Evolutionary conservation across 2,888 invertebrate genomes (phyloP), one percentile per base, ranked within the genome.

Genomic region (Congeria kusceri): DNA sequence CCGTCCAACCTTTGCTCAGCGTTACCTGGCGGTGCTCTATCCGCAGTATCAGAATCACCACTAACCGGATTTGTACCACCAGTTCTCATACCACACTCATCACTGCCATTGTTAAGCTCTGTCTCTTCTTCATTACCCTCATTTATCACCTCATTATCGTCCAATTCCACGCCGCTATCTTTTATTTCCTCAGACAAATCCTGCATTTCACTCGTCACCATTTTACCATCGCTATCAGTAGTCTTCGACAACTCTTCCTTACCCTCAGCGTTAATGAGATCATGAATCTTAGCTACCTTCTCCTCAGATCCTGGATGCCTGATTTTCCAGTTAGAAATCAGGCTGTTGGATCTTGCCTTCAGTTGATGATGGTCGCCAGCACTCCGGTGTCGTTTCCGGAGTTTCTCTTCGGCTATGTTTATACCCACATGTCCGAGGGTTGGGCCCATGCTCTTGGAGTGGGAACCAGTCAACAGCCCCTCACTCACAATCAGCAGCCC

Each of bases 401-500:
- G 84, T 28, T 83, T 81, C 27, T 80, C 85, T 58, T 84, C 80
- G 15, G 77, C 73, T 20, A 15, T 9, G 27, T 70, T 72, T 25
- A 83, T 81, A n/a, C 75, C 56, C 28, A 76, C 77, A 5, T 81
- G 67, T 28, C 85, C 86, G 20, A 77, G 67, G 18, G 85, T 78
- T 46, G 82, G 83, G 29, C 76, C 78, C 20, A 77, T 49, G 32
- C 82, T 83, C 49, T 70, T 77, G 13, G 80, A 66, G 39, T 83
- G 69, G 9, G 64, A 49, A 59, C 83, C 84, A 57, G 86, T 83
- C 39, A 89, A 87, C 39, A 91, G 64, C 29, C 87, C 84, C 9
- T 87, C 84, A 80, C 91, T 92, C 15, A 91, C 83, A 91, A 95
- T 95, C 65, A 95, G 91, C 47, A 95, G 89, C 2, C 95, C 95